Evolutionary conservation across 2,113 vertebrate species (phyloP).

Genomic region (Ginglymostoma cirratum): DNA sequence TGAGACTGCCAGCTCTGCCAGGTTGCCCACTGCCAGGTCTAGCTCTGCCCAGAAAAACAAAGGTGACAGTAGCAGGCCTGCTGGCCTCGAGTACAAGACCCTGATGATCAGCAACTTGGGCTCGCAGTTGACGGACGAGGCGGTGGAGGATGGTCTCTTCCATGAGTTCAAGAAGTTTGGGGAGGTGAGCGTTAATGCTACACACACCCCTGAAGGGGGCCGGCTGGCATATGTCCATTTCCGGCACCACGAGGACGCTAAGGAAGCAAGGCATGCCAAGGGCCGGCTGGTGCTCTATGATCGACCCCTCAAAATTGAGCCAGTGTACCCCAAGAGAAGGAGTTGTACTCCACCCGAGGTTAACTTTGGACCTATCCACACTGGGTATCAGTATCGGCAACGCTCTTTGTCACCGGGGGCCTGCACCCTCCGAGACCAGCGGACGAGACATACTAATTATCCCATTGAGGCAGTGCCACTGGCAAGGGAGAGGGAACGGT

Average conservation of each 20-base stretch:
- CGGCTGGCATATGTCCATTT: constrained; percentile 94
- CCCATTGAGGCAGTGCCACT: constrained; percentile 75
- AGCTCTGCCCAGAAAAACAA: constrained; percentile 2
- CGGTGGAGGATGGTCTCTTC: constrained; percentile 89
- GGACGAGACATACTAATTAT: constrained; percentile 63
- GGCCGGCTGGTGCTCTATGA: constrained; percentile 75
- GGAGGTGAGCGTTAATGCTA: constrained; percentile 88
- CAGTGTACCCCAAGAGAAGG: constrained; percentile 73
- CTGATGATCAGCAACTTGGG: constrained; percentile 89
- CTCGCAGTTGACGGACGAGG: constrained; percentile 83
- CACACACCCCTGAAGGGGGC: constrained; percentile 87
- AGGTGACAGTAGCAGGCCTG: constrained; percentile 27
- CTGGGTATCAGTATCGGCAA: constrained; percentile 76
- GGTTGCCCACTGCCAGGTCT: constrained; percentile 3
- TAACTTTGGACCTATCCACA: constrained; percentile 68
- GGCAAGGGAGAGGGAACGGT: constrained; percentile 72
- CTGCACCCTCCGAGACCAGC: constrained; percentile 66
- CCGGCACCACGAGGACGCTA: constrained; percentile 84
- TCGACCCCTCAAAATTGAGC: constrained; percentile 84
- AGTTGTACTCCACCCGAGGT: constrained; percentile 69
- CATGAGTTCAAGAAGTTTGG: constrained; percentile 96
- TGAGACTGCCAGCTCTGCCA: not conserved
- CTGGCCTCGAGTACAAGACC: constrained; percentile 83
- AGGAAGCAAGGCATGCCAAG: constrained; percentile 82
- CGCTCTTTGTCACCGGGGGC: constrained; percentile 77